Evolutionary conservation across 2,888 invertebrate genomes (phyloP).

Genomic region (Drosophila kuntzei): DNA sequence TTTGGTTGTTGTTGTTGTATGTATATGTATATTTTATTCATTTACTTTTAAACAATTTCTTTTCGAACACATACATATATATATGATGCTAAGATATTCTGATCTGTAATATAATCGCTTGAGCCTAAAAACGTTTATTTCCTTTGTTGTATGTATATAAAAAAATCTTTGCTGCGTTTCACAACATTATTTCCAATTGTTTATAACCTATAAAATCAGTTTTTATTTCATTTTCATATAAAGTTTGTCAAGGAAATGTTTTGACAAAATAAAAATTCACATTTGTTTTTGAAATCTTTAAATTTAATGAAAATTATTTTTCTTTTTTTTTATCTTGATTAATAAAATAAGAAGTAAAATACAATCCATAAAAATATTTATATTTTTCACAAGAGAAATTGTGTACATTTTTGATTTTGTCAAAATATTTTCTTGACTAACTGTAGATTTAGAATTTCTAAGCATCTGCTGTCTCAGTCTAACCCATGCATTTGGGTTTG

Average conservation of each 20-base stretch:
- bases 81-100: slow-evolving; percentile 27
- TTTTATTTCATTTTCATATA: slow-evolving; percentile 9
- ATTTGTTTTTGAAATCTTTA: too few relatives aligned
- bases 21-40: slow-evolving; percentile 18
- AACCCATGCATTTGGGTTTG: slow-evolving; percentile 33
- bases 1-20: slow-evolving; percentile 32
- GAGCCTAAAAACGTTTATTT: slow-evolving; percentile 31
- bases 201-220: slow-evolving; percentile 61
- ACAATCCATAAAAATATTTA: too few relatives aligned
- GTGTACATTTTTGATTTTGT: too few relatives aligned
- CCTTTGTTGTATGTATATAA: slow-evolving; percentile 22
- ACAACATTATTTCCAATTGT: slow-evolving; percentile 49
- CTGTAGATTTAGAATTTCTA: slow-evolving; percentile 38
- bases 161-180: slow-evolving; percentile 34
- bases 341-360: too few relatives aligned
- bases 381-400: too few relatives aligned
- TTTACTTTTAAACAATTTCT: slow-evolving; percentile 31
- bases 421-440: too few relatives aligned
- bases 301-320: too few relatives aligned
- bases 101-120: slow-evolving; percentile 22
- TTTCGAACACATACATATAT: slow-evolving; percentile 19
- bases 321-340: neutral
- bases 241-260: too few relatives aligned
- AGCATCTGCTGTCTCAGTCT: slow-evolving; percentile 42
- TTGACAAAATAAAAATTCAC: too few relatives aligned